Evolutionary conservation across 1,140 invertebrate genomes (phyloP).

Genomic region (Conus ventricosus): DNA sequence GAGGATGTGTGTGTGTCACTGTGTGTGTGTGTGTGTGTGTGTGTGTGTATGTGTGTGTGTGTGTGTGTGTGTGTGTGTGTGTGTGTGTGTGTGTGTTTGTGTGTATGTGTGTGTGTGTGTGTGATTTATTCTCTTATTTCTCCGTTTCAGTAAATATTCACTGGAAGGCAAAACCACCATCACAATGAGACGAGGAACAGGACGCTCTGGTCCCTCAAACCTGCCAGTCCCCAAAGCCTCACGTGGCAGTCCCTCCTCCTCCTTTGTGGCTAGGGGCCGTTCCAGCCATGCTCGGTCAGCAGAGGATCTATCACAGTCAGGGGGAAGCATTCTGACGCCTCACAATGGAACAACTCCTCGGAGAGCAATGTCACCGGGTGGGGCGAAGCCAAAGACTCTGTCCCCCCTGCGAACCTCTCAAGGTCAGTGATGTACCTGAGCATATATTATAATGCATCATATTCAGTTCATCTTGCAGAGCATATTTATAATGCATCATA

Average conservation of each 20-base stretch:
- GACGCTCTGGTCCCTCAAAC: slow-evolving; percentile 58
- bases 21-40: too few relatives aligned
- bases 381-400: slow-evolving; percentile 47
- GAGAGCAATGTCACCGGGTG: slow-evolving; percentile 57
- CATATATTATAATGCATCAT: too few relatives aligned
- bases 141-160: not conserved
- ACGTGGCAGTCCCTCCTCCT: slow-evolving; percentile 58
- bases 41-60: too few relatives aligned
- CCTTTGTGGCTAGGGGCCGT: slow-evolving; percentile 47
- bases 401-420: slow-evolving; percentile 35
- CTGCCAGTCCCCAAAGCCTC: slow-evolving; percentile 62
- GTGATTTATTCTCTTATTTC: too few relatives aligned
- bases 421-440: not conserved
- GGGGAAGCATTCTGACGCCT: slow-evolving; percentile 46
- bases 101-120: too few relatives aligned
- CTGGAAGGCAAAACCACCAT: too few relatives aligned
- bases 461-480: too few relatives aligned
- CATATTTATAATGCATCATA: too few relatives aligned
- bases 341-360: slow-evolving; percentile 40
- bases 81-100: too few relatives aligned
- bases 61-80: too few relatives aligned
- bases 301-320: slow-evolving; percentile 60
- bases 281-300: slow-evolving; percentile 59
- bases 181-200: slow-evolving; percentile 48
- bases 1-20: too few relatives aligned